Evolutionary conservation across 2,797 vertebrate species (phyloP).

Genomic region (Mormyrus proboscirostris): DNA sequence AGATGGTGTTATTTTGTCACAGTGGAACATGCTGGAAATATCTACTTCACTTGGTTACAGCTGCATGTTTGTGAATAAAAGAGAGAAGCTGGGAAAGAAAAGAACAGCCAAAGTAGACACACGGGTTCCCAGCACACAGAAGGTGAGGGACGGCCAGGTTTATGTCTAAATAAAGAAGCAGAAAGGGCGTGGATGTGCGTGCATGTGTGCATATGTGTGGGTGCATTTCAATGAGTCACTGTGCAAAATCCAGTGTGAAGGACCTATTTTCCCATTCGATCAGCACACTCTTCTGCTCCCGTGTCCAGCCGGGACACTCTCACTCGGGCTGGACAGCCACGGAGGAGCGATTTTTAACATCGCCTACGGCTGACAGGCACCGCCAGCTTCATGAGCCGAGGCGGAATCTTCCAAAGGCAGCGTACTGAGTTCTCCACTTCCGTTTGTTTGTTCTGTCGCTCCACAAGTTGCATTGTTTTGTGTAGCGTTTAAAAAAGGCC

Average conservation of each 20-base stretch:
- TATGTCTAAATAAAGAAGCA: not conserved
- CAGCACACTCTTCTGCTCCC: not conserved
- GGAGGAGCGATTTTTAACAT: not conserved
- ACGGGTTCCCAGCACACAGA: not conserved
- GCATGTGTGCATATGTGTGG: not conserved
- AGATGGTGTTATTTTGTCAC: not conserved
- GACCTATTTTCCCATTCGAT: not conserved
- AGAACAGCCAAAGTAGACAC: not conserved
- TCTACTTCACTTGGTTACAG: not conserved
- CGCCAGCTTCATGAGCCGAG: not conserved
- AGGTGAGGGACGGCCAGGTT: not conserved
- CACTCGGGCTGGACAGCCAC: not conserved
- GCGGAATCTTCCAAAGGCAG: not conserved
- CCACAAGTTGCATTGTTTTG: not conserved
- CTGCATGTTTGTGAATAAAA: not conserved
- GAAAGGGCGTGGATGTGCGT: not conserved
- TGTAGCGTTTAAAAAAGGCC: not conserved
- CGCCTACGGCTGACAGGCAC: not conserved
- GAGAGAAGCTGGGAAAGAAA: not conserved
- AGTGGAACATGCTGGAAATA: not conserved
- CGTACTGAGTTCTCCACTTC: not conserved
- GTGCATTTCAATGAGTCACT: not conserved
- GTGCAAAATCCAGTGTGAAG: not conserved
- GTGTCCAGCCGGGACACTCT: not conserved
- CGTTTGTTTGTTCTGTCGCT: not conserved